Base-by-base conservation (phyloP, 1,140 invertebrate genomes). In the Tetramorium alpestre region DNA sequence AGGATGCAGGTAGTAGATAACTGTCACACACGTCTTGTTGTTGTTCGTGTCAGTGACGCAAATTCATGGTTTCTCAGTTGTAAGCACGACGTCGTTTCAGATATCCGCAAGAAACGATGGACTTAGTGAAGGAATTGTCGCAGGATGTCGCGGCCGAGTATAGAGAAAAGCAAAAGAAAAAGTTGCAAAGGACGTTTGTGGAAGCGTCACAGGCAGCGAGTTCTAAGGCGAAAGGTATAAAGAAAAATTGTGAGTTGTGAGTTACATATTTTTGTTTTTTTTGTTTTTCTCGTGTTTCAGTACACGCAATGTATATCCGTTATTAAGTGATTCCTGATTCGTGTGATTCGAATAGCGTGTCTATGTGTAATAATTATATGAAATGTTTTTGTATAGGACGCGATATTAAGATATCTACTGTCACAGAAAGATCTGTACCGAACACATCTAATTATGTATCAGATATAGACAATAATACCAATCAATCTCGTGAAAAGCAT, bases 81-180 rank as follows among this genome's bases (percentile, higher is more conserved):
- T 62, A 6, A 56, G 8, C 51, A 25, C 51, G 62, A 25, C 18
- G 28, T 10, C 47, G 51, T 56, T 75, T 5, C 25, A 98, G 97
- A 91, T 98, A 98, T 95, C 98, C 98, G 33, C 93, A 95, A 56
- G 96, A 97, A 89, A 98, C 98, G 0, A 99, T 99, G 98, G 95
- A 96, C 28, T 93, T 97, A 56, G 96, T 98, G 76, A 96, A 96
- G 0, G 97, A 97, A 92, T 93, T 98, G 56, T 97, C 98, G 0
- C 95, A 97, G 92, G 97, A 97, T 54, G 96, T 98, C 1, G 96
- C 97, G 0, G 95, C 95, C 41, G 96, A 97, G 58, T 97, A 97
- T 90, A 96, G 97, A 70, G 96, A 97, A 64, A 97, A 96, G 86
- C 95, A 97, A 51, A 96, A 97, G 87, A 96, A 94, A 60, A 98